Evolutionary conservation across 1,140 invertebrate genomes (phyloP).

Genomic region (Agrilus planipennis): DNA sequence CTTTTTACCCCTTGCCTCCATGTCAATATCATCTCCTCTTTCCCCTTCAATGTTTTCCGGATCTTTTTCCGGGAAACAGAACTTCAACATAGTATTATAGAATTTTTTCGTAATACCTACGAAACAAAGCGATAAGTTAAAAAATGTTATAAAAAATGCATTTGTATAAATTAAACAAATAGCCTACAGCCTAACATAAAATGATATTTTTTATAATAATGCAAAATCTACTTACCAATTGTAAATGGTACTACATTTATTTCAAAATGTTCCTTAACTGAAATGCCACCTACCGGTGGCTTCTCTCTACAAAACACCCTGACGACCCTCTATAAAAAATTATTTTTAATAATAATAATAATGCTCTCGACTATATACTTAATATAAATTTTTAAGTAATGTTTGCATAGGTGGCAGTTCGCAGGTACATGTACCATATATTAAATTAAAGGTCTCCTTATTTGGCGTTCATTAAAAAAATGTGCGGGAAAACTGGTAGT

Average conservation of each 20-base stretch:
- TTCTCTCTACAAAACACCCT: constrained; percentile 82
- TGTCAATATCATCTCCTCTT: constrained; percentile 42
- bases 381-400: constrained; percentile 1
- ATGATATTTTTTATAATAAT: constrained; percentile 4
- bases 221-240: constrained; percentile 55
- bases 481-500: too few relatives aligned
- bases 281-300: constrained; percentile 91
- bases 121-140: constrained; percentile 18
- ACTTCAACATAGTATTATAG: constrained; percentile 94
- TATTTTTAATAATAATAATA: background rate
- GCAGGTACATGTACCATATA: too few relatives aligned
- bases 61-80: constrained; percentile 96
- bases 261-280: constrained; percentile 97
- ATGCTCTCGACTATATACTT: background rate
- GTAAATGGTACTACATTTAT: constrained; percentile 89
- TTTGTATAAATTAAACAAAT: constrained; percentile 3
- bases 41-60: constrained; percentile 66
- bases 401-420: too few relatives aligned
- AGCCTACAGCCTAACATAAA: constrained; percentile 5
- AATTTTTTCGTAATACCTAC: constrained; percentile 89
- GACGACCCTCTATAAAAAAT: constrained; percentile 52
- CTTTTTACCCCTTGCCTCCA: constrained; percentile 27
- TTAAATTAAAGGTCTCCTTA: too few relatives aligned
- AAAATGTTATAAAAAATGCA: background rate
- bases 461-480: too few relatives aligned